phyloP scores from a whole-genome alignment of 2,113 vertebrate species.

The Callospermophilus lateralis region DNA sequence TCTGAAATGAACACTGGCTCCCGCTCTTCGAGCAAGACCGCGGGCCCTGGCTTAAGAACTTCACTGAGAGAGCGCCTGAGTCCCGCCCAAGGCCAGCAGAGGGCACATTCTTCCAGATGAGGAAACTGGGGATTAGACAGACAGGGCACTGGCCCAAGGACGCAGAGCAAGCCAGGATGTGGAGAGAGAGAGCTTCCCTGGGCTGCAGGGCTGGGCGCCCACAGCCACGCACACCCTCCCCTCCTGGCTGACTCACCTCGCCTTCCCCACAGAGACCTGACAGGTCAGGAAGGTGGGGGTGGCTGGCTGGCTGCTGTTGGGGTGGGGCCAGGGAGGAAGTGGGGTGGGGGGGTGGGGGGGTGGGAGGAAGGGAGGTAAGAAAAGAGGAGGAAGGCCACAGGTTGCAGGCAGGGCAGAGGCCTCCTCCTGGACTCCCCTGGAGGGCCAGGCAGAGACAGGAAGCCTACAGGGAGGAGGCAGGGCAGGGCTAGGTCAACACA shows the following conservation, averaged over 20 bases:
- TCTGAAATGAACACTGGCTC: neutral
- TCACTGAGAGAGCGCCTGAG: neutral
- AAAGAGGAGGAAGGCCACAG: neutral
- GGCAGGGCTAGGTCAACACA: neutral
- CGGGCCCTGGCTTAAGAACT: neutral
- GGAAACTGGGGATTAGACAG: neutral
- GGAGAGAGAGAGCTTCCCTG: neutral
- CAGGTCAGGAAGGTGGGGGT: neutral
- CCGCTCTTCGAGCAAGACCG: neutral
- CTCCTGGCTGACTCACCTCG: conserved; percentile 22
- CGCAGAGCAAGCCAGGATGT: neutral
- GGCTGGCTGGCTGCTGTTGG: neutral
- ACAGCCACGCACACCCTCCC: neutral
- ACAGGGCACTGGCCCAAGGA: neutral
- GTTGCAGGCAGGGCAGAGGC: neutral
- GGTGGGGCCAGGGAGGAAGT: neutral
- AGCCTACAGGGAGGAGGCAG: neutral
- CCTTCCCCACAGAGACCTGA: neutral
- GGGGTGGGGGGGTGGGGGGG: too few species aligned
- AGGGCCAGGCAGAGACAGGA: neutral
- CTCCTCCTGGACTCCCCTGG: conserved; percentile 19
- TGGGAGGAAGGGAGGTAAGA: neutral
- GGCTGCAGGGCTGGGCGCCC: neutral
- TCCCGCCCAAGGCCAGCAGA: too few species aligned
- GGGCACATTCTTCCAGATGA: neutral